Evolutionary conservation across 2,113 vertebrate genomes (phyloP), one percentile per base, ranked within the genome.

Genomic region (Ailuropoda melanoleuca): DNA sequence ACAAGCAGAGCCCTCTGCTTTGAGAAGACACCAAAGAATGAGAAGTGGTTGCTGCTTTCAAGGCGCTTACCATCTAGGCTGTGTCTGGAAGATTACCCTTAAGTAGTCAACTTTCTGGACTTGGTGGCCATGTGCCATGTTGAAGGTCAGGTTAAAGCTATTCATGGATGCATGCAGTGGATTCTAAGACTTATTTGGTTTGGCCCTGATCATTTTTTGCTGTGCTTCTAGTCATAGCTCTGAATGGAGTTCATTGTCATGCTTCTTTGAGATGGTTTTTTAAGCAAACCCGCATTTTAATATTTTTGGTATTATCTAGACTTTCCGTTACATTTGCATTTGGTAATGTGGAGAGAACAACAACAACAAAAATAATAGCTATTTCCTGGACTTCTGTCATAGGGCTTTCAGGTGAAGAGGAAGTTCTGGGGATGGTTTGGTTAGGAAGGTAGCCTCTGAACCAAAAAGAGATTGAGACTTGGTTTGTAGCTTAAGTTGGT

Each of bases 261-360:
- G 62, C 75, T 55, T 90, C 84, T 95, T 29, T 64, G 31, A 82
- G 88, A n/a, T 81, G 39, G 6, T 93, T 96, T 81, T 81, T 81
- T 82, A 90, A 95, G 29, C 31, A 84, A 81, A 23, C 18, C 62
- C 90, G 21, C 39, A 19, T 77, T 8, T 91, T 88, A 91, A 48
- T 84, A 43, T 88, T 78, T 81, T 93, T 78, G 66, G 5, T 9
- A 43, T 88, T 53, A 50, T 77, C 18, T 94, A 68, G 43, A 88
- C 8, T 48, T 60, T 29, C 37, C 12, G 43, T 43, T 90, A 64
- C 72, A 64, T 88, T 97, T 34, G 14, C 43, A 34, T 91, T 37
- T 94, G 81, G 70, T 77, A 62, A 74, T 55, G 5, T 58, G 43
- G 56, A 86, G 60, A 93, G 18, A 83, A 91, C 5, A 26, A 37